A percentile compares a stretch with the other conserved stretches of the same genome.
phyloP scores from a whole-genome alignment of 2,113 vertebrate genomes.

The Platysteira castanea region DNA sequence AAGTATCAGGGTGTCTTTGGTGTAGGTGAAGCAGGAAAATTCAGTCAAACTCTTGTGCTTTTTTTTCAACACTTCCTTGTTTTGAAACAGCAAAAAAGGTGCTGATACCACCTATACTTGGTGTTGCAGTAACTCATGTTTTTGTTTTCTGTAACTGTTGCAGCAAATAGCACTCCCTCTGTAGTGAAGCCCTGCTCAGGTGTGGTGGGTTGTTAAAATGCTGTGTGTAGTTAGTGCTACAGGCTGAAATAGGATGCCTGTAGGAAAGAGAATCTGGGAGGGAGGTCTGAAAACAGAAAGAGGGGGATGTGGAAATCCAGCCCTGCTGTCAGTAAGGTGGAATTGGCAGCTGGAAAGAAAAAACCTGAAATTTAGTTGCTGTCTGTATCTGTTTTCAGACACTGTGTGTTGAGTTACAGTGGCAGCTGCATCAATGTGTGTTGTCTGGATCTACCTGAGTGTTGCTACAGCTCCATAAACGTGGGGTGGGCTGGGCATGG shows the following conservation, averaged over 20 bases:
- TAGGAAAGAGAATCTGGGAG: background rate
- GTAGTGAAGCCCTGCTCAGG: background rate
- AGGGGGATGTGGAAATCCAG: background rate
- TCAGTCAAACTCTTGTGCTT: background rate
- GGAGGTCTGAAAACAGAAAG: background rate
- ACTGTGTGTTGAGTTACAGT: background rate
- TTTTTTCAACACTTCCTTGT: background rate
- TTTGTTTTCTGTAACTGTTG: background rate
- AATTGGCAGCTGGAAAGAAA: background rate
- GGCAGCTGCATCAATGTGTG: background rate
- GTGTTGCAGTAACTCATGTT: background rate
- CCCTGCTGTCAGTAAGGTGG: background rate
- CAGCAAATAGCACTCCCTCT: background rate
- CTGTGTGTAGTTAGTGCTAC: background rate
- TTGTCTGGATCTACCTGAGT: background rate
- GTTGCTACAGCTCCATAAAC: background rate
- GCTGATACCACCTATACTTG: background rate
- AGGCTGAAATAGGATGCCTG: background rate
- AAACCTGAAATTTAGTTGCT: background rate
- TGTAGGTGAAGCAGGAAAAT: background rate
- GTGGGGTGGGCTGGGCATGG: background rate
- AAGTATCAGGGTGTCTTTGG: background rate
- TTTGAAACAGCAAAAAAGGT: background rate
- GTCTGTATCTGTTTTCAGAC: background rate
- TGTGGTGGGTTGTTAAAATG: background rate